Conservation (phyloP, 2,888 invertebrate species). For the Galeopsomyia nigrocyanea region DNA sequence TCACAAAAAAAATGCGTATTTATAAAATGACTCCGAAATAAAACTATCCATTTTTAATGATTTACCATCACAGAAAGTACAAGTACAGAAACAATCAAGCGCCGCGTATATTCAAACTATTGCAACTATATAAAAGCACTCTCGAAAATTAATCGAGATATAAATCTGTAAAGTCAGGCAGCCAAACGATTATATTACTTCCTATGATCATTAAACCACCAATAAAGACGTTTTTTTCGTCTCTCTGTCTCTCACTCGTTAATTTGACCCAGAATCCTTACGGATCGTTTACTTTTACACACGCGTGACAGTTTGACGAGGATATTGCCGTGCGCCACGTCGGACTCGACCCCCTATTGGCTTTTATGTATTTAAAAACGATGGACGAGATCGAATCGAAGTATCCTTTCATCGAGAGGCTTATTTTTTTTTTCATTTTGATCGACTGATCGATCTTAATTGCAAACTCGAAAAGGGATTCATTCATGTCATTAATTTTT, state of each 20-base stretch:
- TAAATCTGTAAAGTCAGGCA: not conserved
- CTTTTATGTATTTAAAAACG: constrained; percentile 17
- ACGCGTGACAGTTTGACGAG: constrained; percentile 1
- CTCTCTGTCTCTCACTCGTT: constrained; percentile 12
- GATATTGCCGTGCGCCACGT: not conserved
- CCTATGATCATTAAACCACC: constrained; percentile 18
- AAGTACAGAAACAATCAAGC: not conserved
- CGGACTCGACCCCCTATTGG: not conserved
- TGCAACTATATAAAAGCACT: too few species aligned
- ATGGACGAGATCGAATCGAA: constrained; percentile 22
- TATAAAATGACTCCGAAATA: too few species aligned
- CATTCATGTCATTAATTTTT: too few species aligned
- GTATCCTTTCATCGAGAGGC: constrained; percentile 4
- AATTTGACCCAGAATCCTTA: constrained; percentile 41
- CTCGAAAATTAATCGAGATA: constrained; percentile 15
- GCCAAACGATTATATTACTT: not conserved
- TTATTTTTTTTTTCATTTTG: not conserved
- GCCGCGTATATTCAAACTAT: too few species aligned
- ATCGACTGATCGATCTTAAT: constrained; percentile 29
- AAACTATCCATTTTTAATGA: too few species aligned
- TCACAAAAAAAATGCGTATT: too few species aligned
- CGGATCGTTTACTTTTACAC: constrained; percentile 1
- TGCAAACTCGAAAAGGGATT: constrained; percentile 4
- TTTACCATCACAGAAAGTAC: constrained; percentile 3
- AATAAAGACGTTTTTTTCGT: constrained; percentile 25